Conservation (phyloP, 2,113 vertebrate species). For the Paraplagusia blochii region DNA sequence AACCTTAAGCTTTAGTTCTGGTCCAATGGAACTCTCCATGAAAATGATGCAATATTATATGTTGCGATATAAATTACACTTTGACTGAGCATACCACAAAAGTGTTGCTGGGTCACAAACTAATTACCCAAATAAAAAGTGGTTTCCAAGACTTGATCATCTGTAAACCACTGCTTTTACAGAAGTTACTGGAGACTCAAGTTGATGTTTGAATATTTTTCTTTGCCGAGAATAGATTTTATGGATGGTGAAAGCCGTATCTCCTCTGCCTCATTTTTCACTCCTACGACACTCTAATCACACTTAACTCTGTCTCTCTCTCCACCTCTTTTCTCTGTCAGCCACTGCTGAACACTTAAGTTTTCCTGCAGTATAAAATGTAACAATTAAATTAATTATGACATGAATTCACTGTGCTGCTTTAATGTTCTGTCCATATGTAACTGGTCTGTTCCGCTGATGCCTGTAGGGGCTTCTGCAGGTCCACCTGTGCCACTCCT, state of each 20-base stretch:
- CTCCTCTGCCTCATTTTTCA: conserved; percentile 56
- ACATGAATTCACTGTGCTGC: conserved; percentile 35
- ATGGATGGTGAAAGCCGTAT: conserved; percentile 45
- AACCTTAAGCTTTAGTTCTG: too few species aligned
- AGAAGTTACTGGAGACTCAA: too few species aligned
- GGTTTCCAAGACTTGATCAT: too few species aligned
- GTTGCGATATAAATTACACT: too few species aligned
- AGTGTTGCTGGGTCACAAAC: too few species aligned
- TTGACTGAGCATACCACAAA: too few species aligned
- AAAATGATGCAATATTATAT: too few species aligned
- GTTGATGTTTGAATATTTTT: conserved; percentile 29
- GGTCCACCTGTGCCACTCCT: conserved; percentile 51
- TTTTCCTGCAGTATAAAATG: conserved; percentile 27
- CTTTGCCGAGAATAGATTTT: conserved; percentile 48
- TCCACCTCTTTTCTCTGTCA: neutral
- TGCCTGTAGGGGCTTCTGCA: conserved; percentile 17
- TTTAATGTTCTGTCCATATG: conserved; percentile 22
- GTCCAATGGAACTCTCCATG: too few species aligned
- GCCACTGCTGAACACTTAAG: conserved; percentile 16
- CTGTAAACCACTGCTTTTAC: too few species aligned
- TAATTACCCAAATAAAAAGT: too few species aligned
- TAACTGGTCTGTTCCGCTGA: conserved; percentile 53
- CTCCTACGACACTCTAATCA: conserved; percentile 45
- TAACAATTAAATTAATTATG: conserved; percentile 60
- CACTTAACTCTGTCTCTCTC: conserved; percentile 16